Percentiles rank a stretch among this genome's conserved stretches.
Evolutionary conservation across 2,797 vertebrate genomes (phyloP).

Genomic region (Eidolon dupreanum): DNA sequence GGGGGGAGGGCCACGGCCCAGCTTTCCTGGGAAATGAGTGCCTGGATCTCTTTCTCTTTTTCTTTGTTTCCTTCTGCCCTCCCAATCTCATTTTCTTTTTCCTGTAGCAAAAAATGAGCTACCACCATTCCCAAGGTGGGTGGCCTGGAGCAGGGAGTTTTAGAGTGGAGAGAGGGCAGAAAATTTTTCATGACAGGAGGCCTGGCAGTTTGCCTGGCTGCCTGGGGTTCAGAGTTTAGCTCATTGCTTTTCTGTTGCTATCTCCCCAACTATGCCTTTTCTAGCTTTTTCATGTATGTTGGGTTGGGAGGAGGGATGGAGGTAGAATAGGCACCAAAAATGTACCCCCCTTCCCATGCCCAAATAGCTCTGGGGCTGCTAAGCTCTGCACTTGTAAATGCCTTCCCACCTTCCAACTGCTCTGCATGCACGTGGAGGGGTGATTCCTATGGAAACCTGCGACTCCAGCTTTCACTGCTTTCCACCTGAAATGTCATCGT

Average conservation of each 20-base stretch:
- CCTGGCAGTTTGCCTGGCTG: conserved; percentile 13
- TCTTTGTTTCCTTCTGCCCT: background rate
- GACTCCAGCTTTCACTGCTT: background rate
- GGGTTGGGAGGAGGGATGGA: background rate
- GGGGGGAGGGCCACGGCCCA: background rate
- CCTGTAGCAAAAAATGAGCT: background rate
- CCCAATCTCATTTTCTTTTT: conserved; percentile 49
- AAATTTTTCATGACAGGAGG: background rate
- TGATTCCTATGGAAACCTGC: conserved; percentile 15
- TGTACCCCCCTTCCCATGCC: background rate
- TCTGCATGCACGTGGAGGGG: background rate
- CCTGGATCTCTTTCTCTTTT: background rate
- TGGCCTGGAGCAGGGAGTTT: conserved; percentile 4
- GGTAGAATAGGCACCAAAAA: background rate
- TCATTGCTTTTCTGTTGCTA: conserved; percentile 4
- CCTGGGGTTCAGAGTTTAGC: conserved; percentile 18
- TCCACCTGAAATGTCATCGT: conserved; percentile 7
- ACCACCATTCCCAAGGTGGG: conserved; percentile 26
- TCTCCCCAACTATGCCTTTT: background rate
- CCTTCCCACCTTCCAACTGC: background rate
- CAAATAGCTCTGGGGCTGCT: background rate
- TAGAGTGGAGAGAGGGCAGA: background rate
- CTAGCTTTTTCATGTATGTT: background rate
- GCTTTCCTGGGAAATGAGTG: background rate
- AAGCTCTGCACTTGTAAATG: background rate